Evolutionary conservation across 2,113 vertebrate species (phyloP).

Genomic region (Otus sunia): DNA sequence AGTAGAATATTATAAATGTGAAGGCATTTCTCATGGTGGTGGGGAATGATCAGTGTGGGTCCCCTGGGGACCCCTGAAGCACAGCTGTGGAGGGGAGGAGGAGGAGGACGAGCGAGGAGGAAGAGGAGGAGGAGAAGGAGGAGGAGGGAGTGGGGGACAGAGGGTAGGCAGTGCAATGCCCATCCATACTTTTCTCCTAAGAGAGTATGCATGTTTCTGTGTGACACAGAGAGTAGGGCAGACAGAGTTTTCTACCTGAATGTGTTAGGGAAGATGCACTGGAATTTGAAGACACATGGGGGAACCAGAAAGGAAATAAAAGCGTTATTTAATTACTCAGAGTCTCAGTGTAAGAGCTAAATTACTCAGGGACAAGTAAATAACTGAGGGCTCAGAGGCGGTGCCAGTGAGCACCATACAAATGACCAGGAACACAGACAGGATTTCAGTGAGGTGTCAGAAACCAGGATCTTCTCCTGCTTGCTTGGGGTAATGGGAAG

Average conservation of each 20-base stretch:
- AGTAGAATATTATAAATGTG: neutral
- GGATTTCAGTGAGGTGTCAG: neutral
- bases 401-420: neutral
- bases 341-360: neutral
- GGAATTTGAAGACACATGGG: neutral
- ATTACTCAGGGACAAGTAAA: neutral
- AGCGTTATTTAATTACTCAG: neutral
- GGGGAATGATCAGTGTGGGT: neutral
- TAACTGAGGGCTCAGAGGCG: neutral
- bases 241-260: neutral
- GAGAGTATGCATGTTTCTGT: neutral
- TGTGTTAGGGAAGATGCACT: neutral
- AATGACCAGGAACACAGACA: neutral
- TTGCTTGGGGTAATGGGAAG: neutral
- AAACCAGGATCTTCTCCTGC: neutral
- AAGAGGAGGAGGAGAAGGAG: neutral
- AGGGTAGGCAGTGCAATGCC: neutral
- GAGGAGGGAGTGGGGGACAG: neutral
- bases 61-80: neutral
- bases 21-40: neutral
- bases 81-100: accelerated
- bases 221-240: neutral
- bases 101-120: neutral
- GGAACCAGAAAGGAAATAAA: neutral
- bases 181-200: neutral